Evolutionary conservation across 2,797 vertebrate species (phyloP), one percentile per base, ranked within the genome.

Genomic region (Sylvia borin): DNA sequence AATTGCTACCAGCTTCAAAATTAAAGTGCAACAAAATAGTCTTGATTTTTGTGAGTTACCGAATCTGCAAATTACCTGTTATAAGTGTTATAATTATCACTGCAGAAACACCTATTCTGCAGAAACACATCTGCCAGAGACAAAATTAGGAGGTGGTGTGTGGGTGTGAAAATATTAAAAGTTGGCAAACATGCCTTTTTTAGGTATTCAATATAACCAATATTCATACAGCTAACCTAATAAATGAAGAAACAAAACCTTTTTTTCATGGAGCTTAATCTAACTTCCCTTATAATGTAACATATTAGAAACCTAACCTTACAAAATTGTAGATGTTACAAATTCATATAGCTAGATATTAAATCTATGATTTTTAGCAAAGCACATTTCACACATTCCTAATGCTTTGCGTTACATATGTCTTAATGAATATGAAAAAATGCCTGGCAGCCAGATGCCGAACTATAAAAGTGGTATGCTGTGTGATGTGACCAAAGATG

Each of bases 151-250:
- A 97, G 93, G 93, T 10, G 5, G 61, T 42, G 15, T 66, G 93
- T 85, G 67, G 86, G 82, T 90, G 57, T 53, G 58, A 91, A 93
- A 96, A 96, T 92, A 89, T 70, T 62, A 88, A 70, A 97, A 97
- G 95, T 97, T 96, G 89, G 85, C 93, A 97, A 97, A 97, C 76
- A 93, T 8, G 42, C 8, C 78, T 96, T 95, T 89, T 89, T 90
- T 95, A 45, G 32, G 31, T 91, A 87, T 83, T 95, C 84, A 94
- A 68, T 88, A 92, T 85, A 93, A 94, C 58, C 42, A 90, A 74
- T 43, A 70, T 76, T 90, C 85, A 86, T 77, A 43, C 16, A 88
- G 43, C 66, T 74, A 66, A 92, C 31, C 25, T 79, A 96, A 93
- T 74, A 77, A 95, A 90, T 50, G 62, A 72, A 88, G 40, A 95